A percentile compares a stretch with the other conserved stretches of the same genome.
These are phyloP conservation scores for Leptoteleia sp. DNA, from an alignment of 1,140 invertebrate species.

Conservation along the genomic window DNA sequence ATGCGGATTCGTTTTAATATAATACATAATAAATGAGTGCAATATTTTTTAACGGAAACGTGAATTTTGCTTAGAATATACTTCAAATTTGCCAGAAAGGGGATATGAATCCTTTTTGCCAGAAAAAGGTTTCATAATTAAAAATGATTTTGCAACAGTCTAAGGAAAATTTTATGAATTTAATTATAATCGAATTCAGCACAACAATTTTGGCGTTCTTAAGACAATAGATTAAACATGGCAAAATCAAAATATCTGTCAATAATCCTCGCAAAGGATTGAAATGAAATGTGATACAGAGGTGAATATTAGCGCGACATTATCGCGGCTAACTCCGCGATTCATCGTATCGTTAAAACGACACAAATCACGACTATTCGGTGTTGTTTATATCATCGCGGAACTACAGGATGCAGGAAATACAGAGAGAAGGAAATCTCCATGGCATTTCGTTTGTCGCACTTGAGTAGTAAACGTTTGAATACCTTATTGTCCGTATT, in stretches of 20 bases:
- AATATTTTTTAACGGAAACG: no score
- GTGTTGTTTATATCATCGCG: constrained; percentile 53
- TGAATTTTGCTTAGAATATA: no score
- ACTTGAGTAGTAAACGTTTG: constrained; percentile 55
- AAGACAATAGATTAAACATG: not conserved
- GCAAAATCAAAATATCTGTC: constrained; percentile 62
- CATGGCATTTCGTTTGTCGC: constrained; percentile 46
- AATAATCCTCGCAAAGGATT: constrained; percentile 52
- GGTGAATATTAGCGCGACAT: constrained; percentile 49
- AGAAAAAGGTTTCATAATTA: no score
- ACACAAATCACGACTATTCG: constrained; percentile 68
- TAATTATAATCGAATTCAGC: no score
- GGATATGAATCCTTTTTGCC: no score
- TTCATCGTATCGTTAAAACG: constrained; percentile 69
- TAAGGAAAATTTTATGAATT: no score
- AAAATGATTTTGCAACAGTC: no score
- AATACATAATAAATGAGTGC: no score
- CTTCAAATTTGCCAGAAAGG: no score
- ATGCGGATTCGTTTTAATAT: no score
- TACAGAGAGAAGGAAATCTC: constrained; percentile 57
- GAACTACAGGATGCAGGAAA: constrained; percentile 57
- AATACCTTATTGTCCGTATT: constrained; percentile 64
- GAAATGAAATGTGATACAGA: constrained; percentile 27
- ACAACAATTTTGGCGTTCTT: not conserved
- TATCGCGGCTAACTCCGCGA: constrained; percentile 61